Evolutionary conservation across 2,888 invertebrate genomes (phyloP).

Genomic region (Spodoptera littoralis): DNA sequence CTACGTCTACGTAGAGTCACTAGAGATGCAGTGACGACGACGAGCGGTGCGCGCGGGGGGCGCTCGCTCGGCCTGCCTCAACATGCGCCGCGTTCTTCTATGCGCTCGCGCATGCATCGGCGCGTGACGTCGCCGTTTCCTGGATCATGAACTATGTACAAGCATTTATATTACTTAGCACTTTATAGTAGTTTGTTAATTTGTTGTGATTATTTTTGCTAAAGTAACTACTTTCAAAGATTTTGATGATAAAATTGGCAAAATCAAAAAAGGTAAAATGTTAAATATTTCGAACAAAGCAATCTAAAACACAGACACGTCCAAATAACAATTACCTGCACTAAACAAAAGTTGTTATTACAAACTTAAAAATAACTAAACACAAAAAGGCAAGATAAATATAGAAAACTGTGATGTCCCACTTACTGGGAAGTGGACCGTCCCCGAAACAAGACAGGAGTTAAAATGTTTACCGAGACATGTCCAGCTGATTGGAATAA

Average conservation of each 20-base stretch:
- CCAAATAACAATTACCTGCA: background rate
- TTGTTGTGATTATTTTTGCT: background rate
- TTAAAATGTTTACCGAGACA: slow-evolving; percentile 38
- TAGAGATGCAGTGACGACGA: slow-evolving; percentile 34
- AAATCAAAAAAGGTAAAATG: too few relatives aligned
- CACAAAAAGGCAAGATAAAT: slow-evolving; percentile 25
- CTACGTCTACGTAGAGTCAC: slow-evolving; percentile 53
- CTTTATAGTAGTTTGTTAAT: background rate
- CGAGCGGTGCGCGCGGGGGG: slow-evolving; percentile 58
- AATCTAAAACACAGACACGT: too few relatives aligned
- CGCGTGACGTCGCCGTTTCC: slow-evolving; percentile 68
- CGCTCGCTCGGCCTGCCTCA: slow-evolving; percentile 84
- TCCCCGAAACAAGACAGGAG: slow-evolving; percentile 35
- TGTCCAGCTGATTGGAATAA: slow-evolving; percentile 49
- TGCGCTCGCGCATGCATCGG: slow-evolving; percentile 61
- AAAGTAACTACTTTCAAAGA: too few relatives aligned
- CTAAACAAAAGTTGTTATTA: slow-evolving; percentile 1
- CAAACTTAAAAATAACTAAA: slow-evolving; percentile 25
- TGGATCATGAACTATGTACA: slow-evolving; percentile 52
- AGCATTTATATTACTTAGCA: slow-evolving; percentile 24
- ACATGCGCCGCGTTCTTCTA: slow-evolving; percentile 78
- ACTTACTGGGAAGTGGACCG: slow-evolving; percentile 32
- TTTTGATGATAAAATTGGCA: too few relatives aligned
- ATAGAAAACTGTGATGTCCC: slow-evolving; percentile 41
- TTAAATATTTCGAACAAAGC: too few relatives aligned